These are phyloP conservation scores for Plectrocnemia conspersa DNA, from an alignment of 1,140 invertebrate species.

Conservation along the genomic window DNA sequence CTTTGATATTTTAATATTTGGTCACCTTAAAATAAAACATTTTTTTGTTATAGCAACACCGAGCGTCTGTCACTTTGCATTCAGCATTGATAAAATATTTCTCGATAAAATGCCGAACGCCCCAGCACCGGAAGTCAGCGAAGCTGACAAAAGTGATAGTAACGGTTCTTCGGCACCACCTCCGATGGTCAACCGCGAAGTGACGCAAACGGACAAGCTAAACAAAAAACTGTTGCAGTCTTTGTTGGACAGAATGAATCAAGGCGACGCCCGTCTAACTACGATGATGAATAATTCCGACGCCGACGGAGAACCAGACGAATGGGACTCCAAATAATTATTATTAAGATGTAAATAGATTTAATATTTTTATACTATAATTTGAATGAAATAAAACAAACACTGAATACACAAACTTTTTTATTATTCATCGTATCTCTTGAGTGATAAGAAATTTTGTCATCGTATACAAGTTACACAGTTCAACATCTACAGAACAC, in stretches of 20 bases:
- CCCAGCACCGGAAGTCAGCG: slow-evolving; percentile 1
- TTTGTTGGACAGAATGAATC: slow-evolving; percentile 24
- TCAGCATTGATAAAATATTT: too few relatives aligned
- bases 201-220: slow-evolving; percentile 24
- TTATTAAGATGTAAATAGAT: too few relatives aligned
- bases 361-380: too few relatives aligned
- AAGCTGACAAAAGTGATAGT: neutral
- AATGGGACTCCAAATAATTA: slow-evolving; percentile 24
- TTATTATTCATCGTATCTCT: slow-evolving; percentile 22
- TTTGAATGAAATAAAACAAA: slow-evolving; percentile 12
- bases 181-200: slow-evolving; percentile 13
- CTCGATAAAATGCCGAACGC: slow-evolving; percentile 23
- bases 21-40: too few relatives aligned
- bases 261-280: slow-evolving; percentile 12
- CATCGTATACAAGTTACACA: slow-evolving; percentile 26
- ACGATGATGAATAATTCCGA: slow-evolving; percentile 17
- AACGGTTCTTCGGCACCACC: neutral
- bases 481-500: slow-evolving; percentile 24
- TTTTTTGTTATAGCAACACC: too few relatives aligned
- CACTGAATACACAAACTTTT: slow-evolving; percentile 23
- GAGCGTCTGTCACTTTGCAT: too few relatives aligned
- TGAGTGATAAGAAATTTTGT: slow-evolving; percentile 22
- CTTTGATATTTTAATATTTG: too few relatives aligned
- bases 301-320: slow-evolving; percentile 8
- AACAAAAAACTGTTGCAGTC: slow-evolving; percentile 25